Evolutionary conservation across 2,797 vertebrate species (phyloP).

Genomic region (Onychomys torridus): DNA sequence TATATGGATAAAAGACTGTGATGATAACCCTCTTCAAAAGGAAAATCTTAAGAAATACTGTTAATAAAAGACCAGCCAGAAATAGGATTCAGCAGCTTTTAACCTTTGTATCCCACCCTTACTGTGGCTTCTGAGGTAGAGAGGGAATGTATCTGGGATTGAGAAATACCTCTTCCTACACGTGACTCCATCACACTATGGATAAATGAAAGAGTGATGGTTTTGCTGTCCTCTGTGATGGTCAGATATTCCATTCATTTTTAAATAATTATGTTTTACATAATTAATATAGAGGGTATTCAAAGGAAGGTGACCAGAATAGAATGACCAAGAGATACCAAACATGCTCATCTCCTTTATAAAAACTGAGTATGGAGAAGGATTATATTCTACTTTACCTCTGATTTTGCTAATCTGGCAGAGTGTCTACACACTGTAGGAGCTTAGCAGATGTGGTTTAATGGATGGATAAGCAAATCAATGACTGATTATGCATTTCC

Average conservation of each 20-base stretch:
- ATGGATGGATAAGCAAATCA: neutral
- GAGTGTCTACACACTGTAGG: neutral
- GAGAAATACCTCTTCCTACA: neutral
- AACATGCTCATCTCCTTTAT: neutral
- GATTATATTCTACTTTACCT: neutral
- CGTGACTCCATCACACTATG: neutral
- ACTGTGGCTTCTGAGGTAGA: neutral
- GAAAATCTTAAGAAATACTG: neutral
- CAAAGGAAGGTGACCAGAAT: neutral
- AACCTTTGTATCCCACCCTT: neutral
- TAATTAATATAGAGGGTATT: neutral
- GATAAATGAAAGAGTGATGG: neutral
- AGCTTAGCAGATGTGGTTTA: constrained; percentile 14
- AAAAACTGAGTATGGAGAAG: neutral
- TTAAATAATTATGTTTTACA: neutral
- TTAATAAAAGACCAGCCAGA: neutral
- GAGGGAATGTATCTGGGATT: neutral
- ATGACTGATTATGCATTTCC: neutral
- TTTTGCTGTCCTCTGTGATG: neutral
- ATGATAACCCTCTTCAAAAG: neutral
- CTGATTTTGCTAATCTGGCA: neutral
- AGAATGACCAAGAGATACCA: neutral
- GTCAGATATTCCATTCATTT: neutral
- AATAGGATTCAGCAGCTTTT: neutral
- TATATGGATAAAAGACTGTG: neutral